phyloP scores from a whole-genome alignment of 2,888 invertebrate species.

The Parascotia fuliginaria region DNA sequence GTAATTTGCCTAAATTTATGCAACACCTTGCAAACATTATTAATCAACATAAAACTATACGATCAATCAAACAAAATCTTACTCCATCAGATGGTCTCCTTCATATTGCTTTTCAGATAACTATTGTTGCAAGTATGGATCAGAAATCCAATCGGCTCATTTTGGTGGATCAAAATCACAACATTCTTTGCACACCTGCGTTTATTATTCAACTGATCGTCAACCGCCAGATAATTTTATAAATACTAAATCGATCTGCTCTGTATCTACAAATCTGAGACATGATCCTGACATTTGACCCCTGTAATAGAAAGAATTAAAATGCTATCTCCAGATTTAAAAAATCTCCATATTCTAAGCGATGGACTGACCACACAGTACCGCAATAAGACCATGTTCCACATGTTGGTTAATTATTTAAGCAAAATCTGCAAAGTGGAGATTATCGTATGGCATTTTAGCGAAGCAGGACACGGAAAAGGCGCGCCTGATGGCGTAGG shows the following conservation, averaged over 20 bases:
- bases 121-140: slow-evolving; percentile 27
- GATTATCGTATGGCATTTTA: slow-evolving; percentile 23
- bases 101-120: slow-evolving; percentile 35
- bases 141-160: slow-evolving; percentile 29
- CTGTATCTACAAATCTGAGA: slow-evolving; percentile 27
- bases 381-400: slow-evolving; percentile 6
- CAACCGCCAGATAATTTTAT: too few species aligned
- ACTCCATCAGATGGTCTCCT: slow-evolving; percentile 15
- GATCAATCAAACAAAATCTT: slow-evolving; percentile 17
- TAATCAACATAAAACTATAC: slow-evolving; percentile 25
- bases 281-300: slow-evolving; percentile 30
- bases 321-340: slow-evolving; percentile 5
- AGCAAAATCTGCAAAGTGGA: slow-evolving; percentile 32
- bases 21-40: slow-evolving; percentile 22
- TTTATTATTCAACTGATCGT: slow-evolving; percentile 21
- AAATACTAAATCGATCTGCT: slow-evolving; percentile 8
- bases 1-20: slow-evolving; percentile 16
- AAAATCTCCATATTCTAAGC: slow-evolving; percentile 8
- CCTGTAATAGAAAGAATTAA: slow-evolving; percentile 5
- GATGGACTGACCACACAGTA: slow-evolving; percentile 13
- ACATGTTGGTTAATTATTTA: slow-evolving; percentile 9
- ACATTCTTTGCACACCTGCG: slow-evolving; percentile 29
- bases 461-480: too few species aligned
- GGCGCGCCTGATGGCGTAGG: too few species aligned
- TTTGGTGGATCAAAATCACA: slow-evolving; percentile 29